Percentiles rank a stretch among this genome's conserved stretches.
phyloP scores from a whole-genome alignment of 1,140 invertebrate genomes.

The Lutraria rhynchaena region DNA sequence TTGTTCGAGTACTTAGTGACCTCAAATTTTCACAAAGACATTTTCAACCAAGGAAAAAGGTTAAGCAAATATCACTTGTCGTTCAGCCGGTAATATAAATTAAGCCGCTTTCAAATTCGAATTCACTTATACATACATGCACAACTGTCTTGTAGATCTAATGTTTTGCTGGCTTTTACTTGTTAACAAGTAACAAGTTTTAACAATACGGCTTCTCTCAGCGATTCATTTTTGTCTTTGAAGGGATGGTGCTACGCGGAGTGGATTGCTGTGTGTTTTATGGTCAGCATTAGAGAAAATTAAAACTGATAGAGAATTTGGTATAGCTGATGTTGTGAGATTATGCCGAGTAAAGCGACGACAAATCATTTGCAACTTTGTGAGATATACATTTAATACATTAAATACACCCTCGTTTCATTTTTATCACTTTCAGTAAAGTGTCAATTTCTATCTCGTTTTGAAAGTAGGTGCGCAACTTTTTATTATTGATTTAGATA shows the following conservation, averaged over 20 bases:
- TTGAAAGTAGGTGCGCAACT: not conserved
- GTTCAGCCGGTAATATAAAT: too few relatives aligned
- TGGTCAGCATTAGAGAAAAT: not conserved
- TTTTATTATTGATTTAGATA: not conserved
- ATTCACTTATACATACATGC: too few relatives aligned
- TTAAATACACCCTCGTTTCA: not conserved
- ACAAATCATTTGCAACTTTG: conserved; percentile 7
- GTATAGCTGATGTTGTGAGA: conserved; percentile 5
- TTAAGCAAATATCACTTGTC: too few relatives aligned
- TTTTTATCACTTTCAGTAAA: not conserved
- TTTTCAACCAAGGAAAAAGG: too few relatives aligned
- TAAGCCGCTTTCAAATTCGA: too few relatives aligned
- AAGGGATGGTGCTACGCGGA: conserved; percentile 7
- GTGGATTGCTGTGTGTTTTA: not conserved
- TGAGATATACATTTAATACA: not conserved
- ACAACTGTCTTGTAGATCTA: too few relatives aligned
- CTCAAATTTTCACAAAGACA: too few relatives aligned
- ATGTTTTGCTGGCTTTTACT: too few relatives aligned
- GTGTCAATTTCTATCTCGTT: not conserved
- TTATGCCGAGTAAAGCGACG: not conserved
- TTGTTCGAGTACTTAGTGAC: too few relatives aligned
- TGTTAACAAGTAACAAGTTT: too few relatives aligned
- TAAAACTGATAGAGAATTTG: conserved; percentile 7
- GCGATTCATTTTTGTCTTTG: too few relatives aligned
- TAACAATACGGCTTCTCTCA: too few relatives aligned